phyloP scores from a whole-genome alignment of 2,113 vertebrate genomes.

The Malurus cyaneus region DNA sequence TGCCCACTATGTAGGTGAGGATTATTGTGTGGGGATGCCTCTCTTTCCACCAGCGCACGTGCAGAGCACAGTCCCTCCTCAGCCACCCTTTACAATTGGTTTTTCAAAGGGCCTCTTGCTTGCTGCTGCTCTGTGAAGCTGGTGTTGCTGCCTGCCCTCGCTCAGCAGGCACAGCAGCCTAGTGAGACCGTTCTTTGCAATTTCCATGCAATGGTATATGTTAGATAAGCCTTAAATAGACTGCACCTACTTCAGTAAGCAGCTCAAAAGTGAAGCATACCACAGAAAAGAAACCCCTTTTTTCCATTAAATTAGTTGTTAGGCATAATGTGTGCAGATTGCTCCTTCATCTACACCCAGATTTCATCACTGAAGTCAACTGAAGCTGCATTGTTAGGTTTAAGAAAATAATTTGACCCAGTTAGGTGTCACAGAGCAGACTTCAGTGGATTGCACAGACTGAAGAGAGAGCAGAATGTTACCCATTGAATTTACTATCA shows the following conservation, averaged over 20 bases:
- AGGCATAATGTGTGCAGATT: not conserved
- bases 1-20: not conserved
- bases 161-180: not conserved
- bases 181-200: not conserved
- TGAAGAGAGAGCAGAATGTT: constrained; percentile 14
- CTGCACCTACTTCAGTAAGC: not conserved
- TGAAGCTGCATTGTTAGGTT: not conserved
- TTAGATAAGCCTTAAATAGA: not conserved
- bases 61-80: not conserved
- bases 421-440: not conserved
- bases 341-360: not conserved
- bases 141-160: not conserved
- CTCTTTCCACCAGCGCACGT: not conserved
- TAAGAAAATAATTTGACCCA: constrained; percentile 14
- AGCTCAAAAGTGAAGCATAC: not conserved
- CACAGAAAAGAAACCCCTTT: not conserved
- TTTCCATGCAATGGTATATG: not conserved
- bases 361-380: not conserved
- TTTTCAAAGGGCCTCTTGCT: not conserved
- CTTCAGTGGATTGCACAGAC: not conserved
- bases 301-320: not conserved
- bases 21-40: not conserved
- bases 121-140: not conserved
- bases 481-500: constrained; percentile 54
- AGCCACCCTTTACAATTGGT: not conserved